phyloP scores from a whole-genome alignment of 2,113 vertebrate genomes.

The Pachypanchax playfairii region DNA sequence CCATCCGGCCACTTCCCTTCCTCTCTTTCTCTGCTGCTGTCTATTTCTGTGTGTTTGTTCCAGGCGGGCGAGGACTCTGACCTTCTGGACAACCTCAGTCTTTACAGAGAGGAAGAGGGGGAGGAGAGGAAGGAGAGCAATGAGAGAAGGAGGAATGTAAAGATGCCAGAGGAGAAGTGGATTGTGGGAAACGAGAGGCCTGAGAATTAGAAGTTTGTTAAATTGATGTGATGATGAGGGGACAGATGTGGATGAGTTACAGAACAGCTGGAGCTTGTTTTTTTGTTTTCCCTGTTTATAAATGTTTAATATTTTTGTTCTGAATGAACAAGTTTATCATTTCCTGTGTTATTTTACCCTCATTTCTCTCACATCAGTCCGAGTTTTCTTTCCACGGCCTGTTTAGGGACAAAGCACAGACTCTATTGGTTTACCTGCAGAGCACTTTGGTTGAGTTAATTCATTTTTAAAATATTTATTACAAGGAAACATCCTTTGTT shows the following conservation, averaged over 20 bases:
- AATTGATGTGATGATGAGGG: slow-evolving; percentile 11
- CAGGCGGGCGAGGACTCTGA: slow-evolving; percentile 36
- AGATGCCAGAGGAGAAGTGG: slow-evolving; percentile 10
- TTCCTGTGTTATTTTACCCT: no score
- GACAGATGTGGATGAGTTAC: no score
- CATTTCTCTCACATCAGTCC: neutral
- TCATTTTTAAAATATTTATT: no score
- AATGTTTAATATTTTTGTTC: neutral
- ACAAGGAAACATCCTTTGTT: no score
- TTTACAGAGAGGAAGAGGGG: slow-evolving; percentile 9
- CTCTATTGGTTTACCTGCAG: no score
- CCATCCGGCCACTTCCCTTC: slow-evolving; percentile 52
- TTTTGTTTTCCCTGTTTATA: no score
- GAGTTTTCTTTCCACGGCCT: no score
- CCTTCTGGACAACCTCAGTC: slow-evolving; percentile 39
- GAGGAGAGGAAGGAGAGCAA: neutral
- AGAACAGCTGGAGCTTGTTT: no score
- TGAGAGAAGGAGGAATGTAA: neutral
- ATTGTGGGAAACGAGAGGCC: slow-evolving; percentile 25
- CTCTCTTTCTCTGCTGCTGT: slow-evolving; percentile 60
- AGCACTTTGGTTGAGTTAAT: no score
- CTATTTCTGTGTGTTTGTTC: slow-evolving; percentile 73
- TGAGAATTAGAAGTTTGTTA: neutral
- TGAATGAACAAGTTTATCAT: neutral
- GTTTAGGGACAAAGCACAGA: no score